Evolutionary conservation across 2,797 vertebrate genomes (phyloP), one percentile per base, ranked within the genome.

Genomic region (Hemibagrus guttatus): DNA sequence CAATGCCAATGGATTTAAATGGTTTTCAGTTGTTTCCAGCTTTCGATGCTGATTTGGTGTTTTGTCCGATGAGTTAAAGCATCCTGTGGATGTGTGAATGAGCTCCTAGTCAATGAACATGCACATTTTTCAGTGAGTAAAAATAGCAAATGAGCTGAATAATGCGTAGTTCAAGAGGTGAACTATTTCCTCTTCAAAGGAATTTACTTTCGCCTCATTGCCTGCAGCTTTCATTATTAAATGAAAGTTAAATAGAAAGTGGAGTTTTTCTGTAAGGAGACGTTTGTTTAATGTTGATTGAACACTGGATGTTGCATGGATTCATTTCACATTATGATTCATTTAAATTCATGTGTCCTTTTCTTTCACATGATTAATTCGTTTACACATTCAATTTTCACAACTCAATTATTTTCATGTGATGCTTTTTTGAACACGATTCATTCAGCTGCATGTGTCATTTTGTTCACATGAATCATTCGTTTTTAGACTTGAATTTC

Each of bases 61-160:
- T 86, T 86, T 72, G 80, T 66, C 17, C 23, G 52, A 2, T 52
- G 6, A 16, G 46, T 85, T 87, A 42, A 75, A 23, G 81, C 80
- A 81, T 79, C 72, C 35, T 19, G 82, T 82, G 88, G 81, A 88
- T 26, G 17, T 84, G 84, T 52, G 52, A 83, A 90, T 78, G 5
- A 74, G 52, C 69, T 80, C 82, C 72, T 49, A 16, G 46, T 63
- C 49, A 90, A 87, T 42, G 85, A 88, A 58, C 64, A 49, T 68
- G 64, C 59, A 17, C 8, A 5, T 84, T 83, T 84, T 19, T 56
- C 8, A 35, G 82, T 63, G 66, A 84, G 52, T 88, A 59, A 86
- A 88, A 87, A 90, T 83, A 78, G 85, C 78, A 83, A 86, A 84
- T 86, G 83, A 84, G 78, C 79, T 49, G 79, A 84, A 88, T 85